These are phyloP conservation scores for Poeciliopsis presidionis DNA, from an alignment of 2,797 vertebrate genomes.

Conservation along the genomic window DNA sequence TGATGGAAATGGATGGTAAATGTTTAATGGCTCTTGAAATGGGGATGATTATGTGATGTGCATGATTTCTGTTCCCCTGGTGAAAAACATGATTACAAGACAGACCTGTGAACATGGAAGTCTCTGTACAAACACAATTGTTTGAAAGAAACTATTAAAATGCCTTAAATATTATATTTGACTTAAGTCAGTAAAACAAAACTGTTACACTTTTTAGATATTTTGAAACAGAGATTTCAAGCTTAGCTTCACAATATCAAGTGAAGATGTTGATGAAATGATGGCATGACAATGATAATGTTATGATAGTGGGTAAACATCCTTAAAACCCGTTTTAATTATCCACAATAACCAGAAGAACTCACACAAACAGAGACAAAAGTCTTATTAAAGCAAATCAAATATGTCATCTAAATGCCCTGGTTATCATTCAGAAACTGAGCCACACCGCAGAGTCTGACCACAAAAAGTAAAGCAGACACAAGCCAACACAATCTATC, in stretches of 20 bases:
- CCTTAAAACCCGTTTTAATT: conserved; percentile 30
- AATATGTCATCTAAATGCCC: conserved; percentile 21
- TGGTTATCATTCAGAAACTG: conserved; percentile 45
- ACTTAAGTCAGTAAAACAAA: neutral
- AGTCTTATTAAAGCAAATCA: neutral
- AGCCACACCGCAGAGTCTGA: conserved; percentile 56
- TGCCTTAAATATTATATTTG: neutral
- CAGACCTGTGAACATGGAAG: conserved; percentile 54
- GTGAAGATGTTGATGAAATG: conserved; percentile 46
- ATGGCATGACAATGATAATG: conserved; percentile 62
- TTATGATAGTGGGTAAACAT: conserved; percentile 48
- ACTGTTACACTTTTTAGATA: neutral
- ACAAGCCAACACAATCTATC: conserved; percentile 36
- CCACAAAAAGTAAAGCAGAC: conserved; percentile 64
- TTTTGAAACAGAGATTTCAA: neutral
- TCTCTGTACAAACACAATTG: conserved; percentile 34
- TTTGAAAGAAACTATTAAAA: conserved; percentile 19
- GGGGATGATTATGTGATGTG: conserved; percentile 50
- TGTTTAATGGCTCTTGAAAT: conserved; percentile 61
- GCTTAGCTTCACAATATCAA: conserved; percentile 28
- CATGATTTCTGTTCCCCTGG: conserved; percentile 54
- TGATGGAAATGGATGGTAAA: conserved; percentile 46
- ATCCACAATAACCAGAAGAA: conserved; percentile 18
- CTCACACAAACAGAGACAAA: conserved; percentile 15
- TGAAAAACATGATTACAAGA: conserved; percentile 53